These are phyloP conservation scores for Plebejus anna DNA, from an alignment of 2,888 invertebrate genomes.

Conservation along the genomic window DNA sequence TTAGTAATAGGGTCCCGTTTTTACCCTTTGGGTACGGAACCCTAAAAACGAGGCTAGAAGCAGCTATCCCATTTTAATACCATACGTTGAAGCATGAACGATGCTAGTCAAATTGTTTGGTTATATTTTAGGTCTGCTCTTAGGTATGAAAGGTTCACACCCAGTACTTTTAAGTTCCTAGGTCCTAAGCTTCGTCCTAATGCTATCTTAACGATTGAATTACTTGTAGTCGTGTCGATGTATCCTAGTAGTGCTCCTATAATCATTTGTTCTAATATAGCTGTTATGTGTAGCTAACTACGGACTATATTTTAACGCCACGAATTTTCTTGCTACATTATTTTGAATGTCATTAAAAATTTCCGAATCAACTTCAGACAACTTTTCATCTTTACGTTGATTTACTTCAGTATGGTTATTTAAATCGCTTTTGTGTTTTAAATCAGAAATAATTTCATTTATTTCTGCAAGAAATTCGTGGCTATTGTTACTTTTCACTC, in stretches of 20 bases:
- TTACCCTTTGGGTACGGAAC: too few relatives aligned
- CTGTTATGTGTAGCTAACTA: conserved; percentile 19
- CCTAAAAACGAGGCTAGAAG: too few relatives aligned
- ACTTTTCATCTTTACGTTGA: background rate
- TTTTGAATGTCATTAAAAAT: background rate
- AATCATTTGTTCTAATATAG: conserved; percentile 40
- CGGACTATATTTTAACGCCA: conserved; percentile 13
- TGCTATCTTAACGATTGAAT: conserved; percentile 32
- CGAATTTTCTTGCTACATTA: conserved; percentile 23
- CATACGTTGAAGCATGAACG: background rate
- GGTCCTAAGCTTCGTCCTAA: conserved; percentile 29
- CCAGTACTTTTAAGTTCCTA: conserved; percentile 25
- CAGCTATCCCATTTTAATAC: background rate
- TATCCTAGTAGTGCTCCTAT: conserved; percentile 55
- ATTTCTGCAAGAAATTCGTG: conserved; percentile 11
- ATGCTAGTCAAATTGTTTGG: background rate
- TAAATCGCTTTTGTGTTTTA: background rate
- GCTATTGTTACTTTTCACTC: conserved; percentile 9
- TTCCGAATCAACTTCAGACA: background rate
- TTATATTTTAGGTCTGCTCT: conserved; percentile 8
- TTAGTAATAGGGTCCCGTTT: too few relatives aligned
- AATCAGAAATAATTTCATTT: background rate
- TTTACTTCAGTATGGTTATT: background rate
- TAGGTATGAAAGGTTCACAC: background rate
- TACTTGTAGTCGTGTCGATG: conserved; percentile 34